These are phyloP conservation scores for Stegastes partitus DNA, from an alignment of 2,113 vertebrate species.

Conservation along the genomic window DNA sequence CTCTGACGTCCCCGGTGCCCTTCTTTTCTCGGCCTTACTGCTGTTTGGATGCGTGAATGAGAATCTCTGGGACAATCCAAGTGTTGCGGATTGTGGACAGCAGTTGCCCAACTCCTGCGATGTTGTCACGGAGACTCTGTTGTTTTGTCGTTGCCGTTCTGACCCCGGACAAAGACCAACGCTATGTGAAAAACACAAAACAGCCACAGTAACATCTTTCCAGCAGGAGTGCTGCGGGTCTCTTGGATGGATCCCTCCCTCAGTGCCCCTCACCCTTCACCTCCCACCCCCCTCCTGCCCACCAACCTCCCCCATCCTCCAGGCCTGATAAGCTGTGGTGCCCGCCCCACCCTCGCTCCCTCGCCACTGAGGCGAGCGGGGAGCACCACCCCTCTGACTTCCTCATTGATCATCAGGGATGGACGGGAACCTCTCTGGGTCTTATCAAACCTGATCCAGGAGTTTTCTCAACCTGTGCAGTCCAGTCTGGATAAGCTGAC, in stretches of 20 bases:
- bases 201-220: constrained; percentile 31
- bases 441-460: constrained; percentile 67
- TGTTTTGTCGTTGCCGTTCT: constrained; percentile 35
- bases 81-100: constrained; percentile 28
- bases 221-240: constrained; percentile 38
- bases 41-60: constrained; percentile 43
- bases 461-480: constrained; percentile 81
- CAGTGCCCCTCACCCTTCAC: constrained; percentile 17
- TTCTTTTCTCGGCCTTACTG: constrained; percentile 45
- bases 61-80: not conserved
- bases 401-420: constrained; percentile 82
- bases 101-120: constrained; percentile 21
- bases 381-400: constrained; percentile 74
- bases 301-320: constrained; percentile 44
- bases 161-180: constrained; percentile 35
- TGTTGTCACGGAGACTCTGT: constrained; percentile 11
- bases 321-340: constrained; percentile 81
- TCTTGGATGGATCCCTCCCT: constrained; percentile 37
- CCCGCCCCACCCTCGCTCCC: constrained; percentile 40
- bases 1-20: constrained; percentile 10
- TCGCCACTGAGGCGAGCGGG: constrained; percentile 25
- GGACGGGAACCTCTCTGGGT: constrained; percentile 74
- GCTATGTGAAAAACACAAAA: constrained; percentile 40
- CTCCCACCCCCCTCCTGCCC: no score
- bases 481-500: constrained; percentile 85